Conservation (phyloP, 2,888 invertebrate species). For the Corythucha ciliata region DNA sequence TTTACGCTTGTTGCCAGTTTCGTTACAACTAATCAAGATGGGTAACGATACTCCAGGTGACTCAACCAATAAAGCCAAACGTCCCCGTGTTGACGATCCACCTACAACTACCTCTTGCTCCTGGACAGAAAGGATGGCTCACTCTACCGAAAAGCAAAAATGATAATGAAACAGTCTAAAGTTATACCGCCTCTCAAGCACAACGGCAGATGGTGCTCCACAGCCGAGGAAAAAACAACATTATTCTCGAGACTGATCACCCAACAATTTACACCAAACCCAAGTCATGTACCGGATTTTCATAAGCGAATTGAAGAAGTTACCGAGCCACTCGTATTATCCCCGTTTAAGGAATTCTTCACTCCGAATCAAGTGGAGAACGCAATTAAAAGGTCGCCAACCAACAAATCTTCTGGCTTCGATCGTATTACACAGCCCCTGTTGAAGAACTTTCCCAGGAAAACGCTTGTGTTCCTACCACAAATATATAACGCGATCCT, state of each 20-base stretch:
- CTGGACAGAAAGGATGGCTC: too few relatives aligned
- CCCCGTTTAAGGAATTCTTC: constrained; percentile 10
- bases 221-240: constrained; percentile 7
- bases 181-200: not conserved
- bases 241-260: not conserved
- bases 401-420: constrained; percentile 10
- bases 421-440: constrained; percentile 16
- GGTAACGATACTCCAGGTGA: too few relatives aligned
- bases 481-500: constrained; percentile 11
- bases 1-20: too few relatives aligned
- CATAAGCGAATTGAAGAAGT: not conserved
- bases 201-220: constrained; percentile 3
- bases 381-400: constrained; percentile 17
- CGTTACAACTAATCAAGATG: too few relatives aligned
- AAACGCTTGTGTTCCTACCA: not conserved
- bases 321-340: not conserved
- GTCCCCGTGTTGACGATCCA: too few relatives aligned
- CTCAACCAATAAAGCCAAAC: too few relatives aligned
- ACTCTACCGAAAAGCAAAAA: constrained; percentile 1
- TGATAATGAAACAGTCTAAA: not conserved
- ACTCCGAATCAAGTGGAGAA: constrained; percentile 7
- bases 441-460: constrained; percentile 4
- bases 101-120: too few relatives aligned
- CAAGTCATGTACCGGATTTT: constrained; percentile 9
- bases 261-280: constrained; percentile 9